Base-by-base conservation (phyloP, 2,113 vertebrate genomes). In the Sapajus apella region DNA sequence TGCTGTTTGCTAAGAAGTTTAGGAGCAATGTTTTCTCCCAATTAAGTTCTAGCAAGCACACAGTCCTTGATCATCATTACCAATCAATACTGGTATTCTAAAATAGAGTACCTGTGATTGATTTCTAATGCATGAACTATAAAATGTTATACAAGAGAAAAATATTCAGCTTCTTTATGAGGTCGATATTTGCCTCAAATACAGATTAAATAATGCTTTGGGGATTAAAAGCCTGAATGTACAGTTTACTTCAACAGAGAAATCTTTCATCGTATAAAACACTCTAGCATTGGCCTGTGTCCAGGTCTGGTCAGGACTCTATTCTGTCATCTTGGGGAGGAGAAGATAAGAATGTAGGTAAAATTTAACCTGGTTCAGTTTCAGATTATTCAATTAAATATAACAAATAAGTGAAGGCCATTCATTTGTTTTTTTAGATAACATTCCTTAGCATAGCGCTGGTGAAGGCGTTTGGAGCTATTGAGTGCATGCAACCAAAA, bases 41-140 rank as follows among this genome's bases (percentile, higher is more conserved):
- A 80, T 35, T 96, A 97, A 96, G 94, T 95, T 75, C 20, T 23
- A 96, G n/a, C 87, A 97, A 95, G 92, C 56, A 76, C 64, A 82
- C 37, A 70, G 56, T 75, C 37, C 23, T 96, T 95, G 90, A 93
- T 96, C 96, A n/a, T 97, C 95, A 90, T 87, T 97, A 83, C 80
- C 87, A 52, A 81, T 90, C 94, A 94, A 76, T 96, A 89, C 82
- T 94, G 75, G 89, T 45, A 86, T 75, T 50, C 96, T 88, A 90
- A 73, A 97, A 97, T 96, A 96, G 3, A 64, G 52, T 50, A 79
- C 9, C 58, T 83, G 50, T 81, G 96, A 75, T 8, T 68, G 2
- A 95, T 88, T 97, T 98, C 92, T 86, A 87, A 90, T 77, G 37
- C 58, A 5, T 64, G 56, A 76, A 73, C 27, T 72, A 95, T 79